These are phyloP conservation scores for Beroe forskalii DNA, from an alignment of 37 sponge, comb jelly and placozoan genomes.

Conservation along the genomic window DNA sequence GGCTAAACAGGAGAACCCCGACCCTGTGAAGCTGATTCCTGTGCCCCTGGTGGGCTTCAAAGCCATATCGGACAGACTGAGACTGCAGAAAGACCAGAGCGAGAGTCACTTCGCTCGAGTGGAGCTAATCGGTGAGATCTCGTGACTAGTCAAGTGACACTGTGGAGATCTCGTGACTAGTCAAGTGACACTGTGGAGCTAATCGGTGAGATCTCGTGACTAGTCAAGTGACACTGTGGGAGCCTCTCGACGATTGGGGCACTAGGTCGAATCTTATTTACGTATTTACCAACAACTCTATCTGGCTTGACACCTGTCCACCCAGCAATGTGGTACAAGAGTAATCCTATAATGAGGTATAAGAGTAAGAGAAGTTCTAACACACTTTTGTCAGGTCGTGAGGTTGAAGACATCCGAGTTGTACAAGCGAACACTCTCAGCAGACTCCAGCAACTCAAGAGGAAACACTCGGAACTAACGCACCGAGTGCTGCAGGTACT, in stretches of 20 bases:
- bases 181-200: not conserved
- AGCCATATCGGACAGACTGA: constrained; percentile 75
- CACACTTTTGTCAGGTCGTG: constrained; percentile 1
- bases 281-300: too few relatives aligned
- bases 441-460: constrained; percentile 39
- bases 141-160: not conserved
- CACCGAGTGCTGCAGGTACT: constrained; percentile 44
- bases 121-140: constrained; percentile 67
- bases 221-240: not conserved
- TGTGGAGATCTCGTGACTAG: not conserved
- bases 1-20: constrained; percentile 81
- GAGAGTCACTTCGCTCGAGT: constrained; percentile 77
- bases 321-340: too few relatives aligned
- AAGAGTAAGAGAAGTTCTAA: too few relatives aligned
- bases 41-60: constrained; percentile 82
- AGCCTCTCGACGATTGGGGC: not conserved
- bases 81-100: constrained; percentile 84
- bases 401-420: constrained; percentile 42
- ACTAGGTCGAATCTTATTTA: too few relatives aligned
- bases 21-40: constrained; percentile 83
- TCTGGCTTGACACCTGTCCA: too few relatives aligned
- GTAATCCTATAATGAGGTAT: too few relatives aligned
- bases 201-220: not conserved
- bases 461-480: constrained; percentile 51
- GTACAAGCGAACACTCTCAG: constrained; percentile 41